Conservation (phyloP, 2,797 vertebrate genomes). For the Neomorphus geoffroyi region DNA sequence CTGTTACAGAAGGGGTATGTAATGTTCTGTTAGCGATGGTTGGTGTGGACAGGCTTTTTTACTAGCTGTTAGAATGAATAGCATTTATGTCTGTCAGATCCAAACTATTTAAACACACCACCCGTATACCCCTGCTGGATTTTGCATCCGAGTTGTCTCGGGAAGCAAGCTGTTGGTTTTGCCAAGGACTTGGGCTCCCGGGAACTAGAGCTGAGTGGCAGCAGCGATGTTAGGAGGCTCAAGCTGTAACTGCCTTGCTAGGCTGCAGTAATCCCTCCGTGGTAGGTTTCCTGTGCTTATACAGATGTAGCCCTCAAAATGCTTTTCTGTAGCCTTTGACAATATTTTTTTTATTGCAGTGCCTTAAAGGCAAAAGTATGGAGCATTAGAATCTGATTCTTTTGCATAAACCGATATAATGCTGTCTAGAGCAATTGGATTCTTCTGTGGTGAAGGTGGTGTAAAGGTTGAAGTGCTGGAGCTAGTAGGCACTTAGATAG, state of each 20-base stretch:
- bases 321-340: neutral
- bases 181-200: neutral
- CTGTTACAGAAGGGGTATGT: neutral
- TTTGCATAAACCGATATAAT: neutral
- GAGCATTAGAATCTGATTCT: neutral
- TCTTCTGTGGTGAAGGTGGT: neutral
- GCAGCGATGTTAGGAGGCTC: neutral
- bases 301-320: neutral
- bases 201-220: accelerated
- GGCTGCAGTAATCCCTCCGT: neutral
- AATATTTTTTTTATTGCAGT: neutral
- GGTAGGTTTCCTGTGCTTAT: neutral
- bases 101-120: neutral
- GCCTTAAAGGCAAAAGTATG: neutral
- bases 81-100: neutral
- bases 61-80: neutral
- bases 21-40: neutral
- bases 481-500: no score
- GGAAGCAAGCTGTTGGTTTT: neutral
- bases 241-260: accelerated
- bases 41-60: neutral
- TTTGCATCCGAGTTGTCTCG: neutral
- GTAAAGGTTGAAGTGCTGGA: neutral
- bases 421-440: neutral
- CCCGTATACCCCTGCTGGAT: no score